Evolutionary conservation across 1,140 invertebrate genomes (phyloP), one percentile per base, ranked within the genome.

Genomic region (Euura lappo): DNA sequence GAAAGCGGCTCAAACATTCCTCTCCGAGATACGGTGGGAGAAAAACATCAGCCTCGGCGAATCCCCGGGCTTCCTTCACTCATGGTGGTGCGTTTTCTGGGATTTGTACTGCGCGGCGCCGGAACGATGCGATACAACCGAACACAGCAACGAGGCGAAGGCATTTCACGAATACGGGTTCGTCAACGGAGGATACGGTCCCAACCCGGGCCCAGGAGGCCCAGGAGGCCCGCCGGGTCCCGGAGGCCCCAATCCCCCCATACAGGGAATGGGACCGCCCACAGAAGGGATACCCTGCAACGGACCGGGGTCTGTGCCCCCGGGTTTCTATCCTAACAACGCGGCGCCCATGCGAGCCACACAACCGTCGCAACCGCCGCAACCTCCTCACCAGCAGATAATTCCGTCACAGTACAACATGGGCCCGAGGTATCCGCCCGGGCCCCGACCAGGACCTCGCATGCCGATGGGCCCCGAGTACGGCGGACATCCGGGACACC

Each of bases 71-170:
- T 94, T 94, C 83, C 84, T 94, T 75, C 91, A 93, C 84, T 93
- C 92, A 13, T 93, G 93, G 93, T 93, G 92, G 92, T 93, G 92
- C 86, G 93, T 94, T 64, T 94, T 94, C 84, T 94, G 93, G 93
- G 93, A 94, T 88, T 86, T 94, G 79, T 93, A 94, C 82, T 93
- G 93, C 86, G 92, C 93, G 72, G 93, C 93, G 66, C 93, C 93
- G 66, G 93, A 93, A 83, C 84, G 92, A 76, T 86, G 93, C 78
- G 92, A 93, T 76, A 91, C 90, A 44, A 92, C 91, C 88, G 92
- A 93, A 85, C 92, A 93, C 86, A 93, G 92, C 73, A 92, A 90
- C 85, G 93, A 93, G 89, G 93, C 93, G 13, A 93, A 93, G 88
- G 92, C 92, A 75, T 94, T 93, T 88, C 93, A 93, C 84, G 93